Base-by-base conservation (phyloP, 2,797 vertebrate genomes). In the Intellagama lesueurii region DNA sequence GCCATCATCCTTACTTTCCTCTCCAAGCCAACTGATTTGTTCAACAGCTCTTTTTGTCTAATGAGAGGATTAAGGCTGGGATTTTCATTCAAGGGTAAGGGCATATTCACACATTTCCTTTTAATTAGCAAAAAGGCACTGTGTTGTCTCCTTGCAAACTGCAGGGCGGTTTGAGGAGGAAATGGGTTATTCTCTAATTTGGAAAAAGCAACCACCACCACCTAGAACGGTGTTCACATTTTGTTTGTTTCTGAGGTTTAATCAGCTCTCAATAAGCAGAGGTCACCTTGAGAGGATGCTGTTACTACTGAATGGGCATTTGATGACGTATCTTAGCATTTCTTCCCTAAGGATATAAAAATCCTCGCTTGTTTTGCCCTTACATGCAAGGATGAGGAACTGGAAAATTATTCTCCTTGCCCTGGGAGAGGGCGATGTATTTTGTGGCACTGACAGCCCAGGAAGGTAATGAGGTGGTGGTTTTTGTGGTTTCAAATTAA, bases 11-110 rank as follows among this genome's bases (percentile, higher is more conserved):
- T 1, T 83, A 60, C 66, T 6, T 82, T 91, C 86, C 68, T 0
- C 3, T 88, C 90, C 78, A 91, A 93, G 91, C 88, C 26, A 24
- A 28, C n/a, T 72, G 17, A 92, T 95, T 92, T 78, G 28, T 83
- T 64, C 72, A 94, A 0, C n/a, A 56, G 28, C 90, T 93, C 78
- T 78, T 1, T 0, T 92, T 92, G 12, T 66, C 14, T 49, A 70
- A 68, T 87, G 90, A 93, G 92, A 83, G 60, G 87, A 88, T 90
- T 94, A 89, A 89, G 85, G 89, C 81, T 83, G 89, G 91, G 90
- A 92, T 95, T 95, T 88, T 86, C 91, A 89, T 88, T 75, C 90
- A 24, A 68, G 2, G 49, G 85, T 82, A 40, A 77, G 82, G 87
- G 81, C 88, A 89, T 89, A 87, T 52, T 90, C 90, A 49, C 1